phyloP scores from a whole-genome alignment of 2,888 invertebrate genomes.

The Alviniconcha strummeri region DNA sequence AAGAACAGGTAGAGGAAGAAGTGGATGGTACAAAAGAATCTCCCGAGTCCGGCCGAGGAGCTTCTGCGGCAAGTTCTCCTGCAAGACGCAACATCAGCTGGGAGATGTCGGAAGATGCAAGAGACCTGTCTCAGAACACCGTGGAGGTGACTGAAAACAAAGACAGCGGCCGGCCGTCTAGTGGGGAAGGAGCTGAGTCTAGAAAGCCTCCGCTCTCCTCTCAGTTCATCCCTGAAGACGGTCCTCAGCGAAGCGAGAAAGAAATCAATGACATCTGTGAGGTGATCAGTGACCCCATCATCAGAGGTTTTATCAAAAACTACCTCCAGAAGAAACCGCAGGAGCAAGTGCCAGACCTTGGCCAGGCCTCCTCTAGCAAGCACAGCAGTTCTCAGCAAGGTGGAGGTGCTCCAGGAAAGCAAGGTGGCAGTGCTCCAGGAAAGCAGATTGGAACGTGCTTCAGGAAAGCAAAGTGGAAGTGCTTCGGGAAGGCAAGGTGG shows the following conservation, averaged over 20 bases:
- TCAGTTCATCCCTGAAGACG: constrained; percentile 10
- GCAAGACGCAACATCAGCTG: not conserved
- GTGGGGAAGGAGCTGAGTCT: constrained; percentile 44
- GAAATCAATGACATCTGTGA: constrained; percentile 59
- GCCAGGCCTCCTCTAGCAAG: not conserved
- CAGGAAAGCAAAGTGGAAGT: no score
- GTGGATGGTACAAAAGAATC: constrained; percentile 23
- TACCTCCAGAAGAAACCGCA: constrained; percentile 49
- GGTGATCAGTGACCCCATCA: constrained; percentile 55
- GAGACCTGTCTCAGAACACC: not conserved
- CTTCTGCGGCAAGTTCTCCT: constrained; percentile 32
- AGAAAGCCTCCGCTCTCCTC: not conserved
- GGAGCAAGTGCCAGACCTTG: not conserved
- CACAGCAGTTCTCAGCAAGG: not conserved
- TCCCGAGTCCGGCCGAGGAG: constrained; percentile 37
- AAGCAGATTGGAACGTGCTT: no score
- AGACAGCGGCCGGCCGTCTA: constrained; percentile 57
- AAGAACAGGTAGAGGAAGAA: not conserved
- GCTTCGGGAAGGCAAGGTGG: no score
- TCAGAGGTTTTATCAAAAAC: constrained; percentile 58
- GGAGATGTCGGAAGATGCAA: constrained; percentile 6
- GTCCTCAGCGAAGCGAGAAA: constrained; percentile 42
- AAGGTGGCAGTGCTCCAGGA: no score
- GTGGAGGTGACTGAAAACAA: constrained; percentile 29
- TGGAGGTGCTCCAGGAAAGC: not conserved